Conservation (phyloP, 2,797 vertebrate genomes). For the Ctenosaura bakeri region DNA sequence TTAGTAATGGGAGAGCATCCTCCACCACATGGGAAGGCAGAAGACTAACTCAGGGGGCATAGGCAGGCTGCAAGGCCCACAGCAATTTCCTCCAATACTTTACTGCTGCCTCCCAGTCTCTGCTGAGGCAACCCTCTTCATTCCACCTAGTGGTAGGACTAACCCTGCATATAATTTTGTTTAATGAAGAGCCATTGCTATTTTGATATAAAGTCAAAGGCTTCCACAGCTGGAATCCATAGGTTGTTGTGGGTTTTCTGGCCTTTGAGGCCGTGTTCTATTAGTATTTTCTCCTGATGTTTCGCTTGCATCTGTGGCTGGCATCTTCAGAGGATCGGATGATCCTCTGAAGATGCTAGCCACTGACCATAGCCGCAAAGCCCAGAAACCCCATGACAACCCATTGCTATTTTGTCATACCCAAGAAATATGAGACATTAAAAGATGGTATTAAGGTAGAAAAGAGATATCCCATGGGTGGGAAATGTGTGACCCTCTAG, state of each 20-base stretch:
- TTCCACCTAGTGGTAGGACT: neutral
- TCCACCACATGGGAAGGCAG: neutral
- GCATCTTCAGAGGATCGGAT: no score
- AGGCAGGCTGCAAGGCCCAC: neutral
- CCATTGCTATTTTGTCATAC: no score
- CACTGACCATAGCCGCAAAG: no score
- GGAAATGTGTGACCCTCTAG: no score
- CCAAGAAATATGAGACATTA: neutral
- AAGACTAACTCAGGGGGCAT: neutral
- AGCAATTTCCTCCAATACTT: neutral
- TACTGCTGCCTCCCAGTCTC: neutral
- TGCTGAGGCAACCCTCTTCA: neutral
- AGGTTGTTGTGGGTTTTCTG: no score
- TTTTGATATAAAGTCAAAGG: neutral
- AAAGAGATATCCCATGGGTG: neutral
- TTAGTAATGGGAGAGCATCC: neutral
- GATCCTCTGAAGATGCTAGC: no score
- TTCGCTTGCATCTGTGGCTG: no score
- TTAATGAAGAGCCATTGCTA: neutral
- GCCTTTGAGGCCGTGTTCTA: no score
- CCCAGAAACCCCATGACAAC: no score
- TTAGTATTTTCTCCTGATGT: no score
- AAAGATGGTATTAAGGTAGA: no score
- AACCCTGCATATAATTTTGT: neutral
- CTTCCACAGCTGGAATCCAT: no score